Conservation (phyloP, 2,113 vertebrate genomes). For the Sphaerodactylus townsendi region DNA sequence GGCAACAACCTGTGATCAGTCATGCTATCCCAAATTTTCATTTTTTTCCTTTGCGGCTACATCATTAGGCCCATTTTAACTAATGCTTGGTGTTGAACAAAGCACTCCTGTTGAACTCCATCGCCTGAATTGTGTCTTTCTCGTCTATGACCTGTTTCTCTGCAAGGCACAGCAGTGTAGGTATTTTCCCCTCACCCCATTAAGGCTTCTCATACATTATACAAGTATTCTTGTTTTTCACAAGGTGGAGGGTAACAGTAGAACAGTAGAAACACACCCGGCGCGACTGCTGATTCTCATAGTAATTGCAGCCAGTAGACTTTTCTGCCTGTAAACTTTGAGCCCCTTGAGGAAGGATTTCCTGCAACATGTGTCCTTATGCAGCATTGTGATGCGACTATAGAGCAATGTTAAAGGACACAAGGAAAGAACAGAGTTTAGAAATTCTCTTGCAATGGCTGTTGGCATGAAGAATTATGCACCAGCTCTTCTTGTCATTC, state of each 20-base stretch:
- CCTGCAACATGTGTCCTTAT: constrained; percentile 27
- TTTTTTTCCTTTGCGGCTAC: constrained; percentile 29
- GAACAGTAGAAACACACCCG: constrained; percentile 10
- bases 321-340: constrained; percentile 31
- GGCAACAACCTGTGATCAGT: constrained; percentile 27
- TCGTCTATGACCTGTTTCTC: background rate
- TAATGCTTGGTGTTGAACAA: constrained; percentile 14
- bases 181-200: constrained; percentile 29
- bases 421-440: background rate
- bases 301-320: constrained; percentile 42
- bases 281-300: background rate
- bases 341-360: background rate
- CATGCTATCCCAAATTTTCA: constrained; percentile 28
- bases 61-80: constrained; percentile 28
- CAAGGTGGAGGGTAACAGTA: background rate
- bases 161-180: background rate
- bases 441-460: background rate
- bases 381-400: background rate
- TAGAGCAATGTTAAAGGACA: background rate
- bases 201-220: constrained; percentile 34
- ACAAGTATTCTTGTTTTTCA: constrained; percentile 15
- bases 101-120: constrained; percentile 5
- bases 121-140: background rate
- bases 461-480: background rate
- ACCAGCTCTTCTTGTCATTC: accelerated